These are phyloP conservation scores for Poeciliopsis gracilis DNA, from an alignment of 2,797 vertebrate species.

Conservation along the genomic window DNA sequence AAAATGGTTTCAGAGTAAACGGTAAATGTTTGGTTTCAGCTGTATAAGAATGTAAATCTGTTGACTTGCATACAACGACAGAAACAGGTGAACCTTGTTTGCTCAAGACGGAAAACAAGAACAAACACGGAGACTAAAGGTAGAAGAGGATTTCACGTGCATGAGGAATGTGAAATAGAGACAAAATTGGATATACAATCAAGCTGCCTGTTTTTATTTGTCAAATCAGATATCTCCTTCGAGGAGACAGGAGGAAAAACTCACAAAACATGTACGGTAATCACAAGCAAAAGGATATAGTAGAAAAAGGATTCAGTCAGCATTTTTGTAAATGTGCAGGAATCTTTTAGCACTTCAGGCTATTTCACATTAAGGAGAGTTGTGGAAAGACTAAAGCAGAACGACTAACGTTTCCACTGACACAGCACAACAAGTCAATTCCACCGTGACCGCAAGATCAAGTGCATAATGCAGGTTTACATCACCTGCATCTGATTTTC, in stretches of 20 bases:
- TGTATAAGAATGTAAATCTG: not conserved
- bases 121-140: conserved; percentile 17
- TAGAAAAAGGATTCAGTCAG: conserved; percentile 1
- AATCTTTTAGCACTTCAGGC: conserved; percentile 13
- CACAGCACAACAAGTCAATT: conserved; percentile 19
- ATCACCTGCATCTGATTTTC: not conserved
- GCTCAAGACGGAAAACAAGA: conserved; percentile 14
- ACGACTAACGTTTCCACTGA: conserved; percentile 21
- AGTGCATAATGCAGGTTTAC: conserved; percentile 15
- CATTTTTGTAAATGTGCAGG: conserved; percentile 2
- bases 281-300: not conserved
- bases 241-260: not conserved
- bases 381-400: conserved; percentile 1
- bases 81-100: not conserved
- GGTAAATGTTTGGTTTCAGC: not conserved
- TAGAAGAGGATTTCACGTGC: conserved; percentile 31
- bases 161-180: conserved; percentile 17
- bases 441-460: conserved; percentile 10
- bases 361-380: conserved; percentile 7
- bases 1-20: not conserved
- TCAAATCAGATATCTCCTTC: not conserved
- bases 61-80: not conserved
- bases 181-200: not conserved
- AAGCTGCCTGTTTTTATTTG: not conserved
- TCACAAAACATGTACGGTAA: not conserved